Evolutionary conservation across 2,888 invertebrate genomes (phyloP), one percentile per base, ranked within the genome.

Genomic region (Altica lythri): DNA sequence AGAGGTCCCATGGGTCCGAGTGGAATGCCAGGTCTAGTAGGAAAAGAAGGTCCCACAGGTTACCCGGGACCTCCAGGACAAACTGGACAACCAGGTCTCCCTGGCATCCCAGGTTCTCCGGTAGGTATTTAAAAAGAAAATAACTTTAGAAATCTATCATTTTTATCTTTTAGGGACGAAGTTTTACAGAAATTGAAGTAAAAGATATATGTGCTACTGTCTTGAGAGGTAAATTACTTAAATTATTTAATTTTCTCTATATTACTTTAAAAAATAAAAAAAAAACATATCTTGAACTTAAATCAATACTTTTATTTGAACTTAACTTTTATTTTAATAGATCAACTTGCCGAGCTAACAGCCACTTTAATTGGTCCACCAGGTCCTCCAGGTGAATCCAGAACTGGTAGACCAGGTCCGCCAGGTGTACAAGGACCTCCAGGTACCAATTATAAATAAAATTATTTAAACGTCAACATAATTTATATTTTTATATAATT

Each of bases 161-260:
- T 55, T 38, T 50, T 50, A 22, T 50, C 46, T 78, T 80, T 49
- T 73, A 89, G 88, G 80, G 81, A 6, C 79, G 83, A 58, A 83
- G 83, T 64, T 81, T 86, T 59, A 80, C 84, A 0, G 90, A 90
- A 73, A 78, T 79, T 3, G 90, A 92, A 75, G 81, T 94, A 12
- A 80, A 88, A 62, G 90, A 90, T 62, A 88, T 94, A 65, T 92
- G 92, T 72, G 84, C 87, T 64, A 83, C 85, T 42, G 83, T 93
- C 40, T 80, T 93, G 38, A 82, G 89, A 82, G 90, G 92, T 90
- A 77, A 72, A 18, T 17, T 16, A 25, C 22, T 17, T 12, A n/a
- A n/a, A n/a, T n/a, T n/a, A n/a, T n/a, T n/a, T n/a, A n/a, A n/a
- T n/a, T n/a, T n/a, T n/a, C n/a, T n/a, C n/a, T n/a, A n/a, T n/a